Evolutionary conservation across 2,113 vertebrate genomes (phyloP).

Genomic region (Sinocyclocheilus maitianheensis): DNA sequence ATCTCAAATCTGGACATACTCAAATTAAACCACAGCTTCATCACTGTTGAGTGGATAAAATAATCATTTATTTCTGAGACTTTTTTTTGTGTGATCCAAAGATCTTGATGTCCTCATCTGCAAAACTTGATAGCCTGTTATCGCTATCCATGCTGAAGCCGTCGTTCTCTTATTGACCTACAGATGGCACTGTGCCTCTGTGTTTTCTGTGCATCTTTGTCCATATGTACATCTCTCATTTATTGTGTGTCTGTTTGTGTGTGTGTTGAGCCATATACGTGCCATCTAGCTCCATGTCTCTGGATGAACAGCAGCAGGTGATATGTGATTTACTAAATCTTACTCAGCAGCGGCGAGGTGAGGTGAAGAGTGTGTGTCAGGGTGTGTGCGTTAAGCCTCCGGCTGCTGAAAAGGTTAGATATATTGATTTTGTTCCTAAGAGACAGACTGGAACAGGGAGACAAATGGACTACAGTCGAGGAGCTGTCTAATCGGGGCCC

Average conservation of each 20-base stretch:
- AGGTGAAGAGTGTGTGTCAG: constrained; percentile 41
- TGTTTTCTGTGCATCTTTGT: neutral
- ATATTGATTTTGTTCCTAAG: constrained; percentile 53
- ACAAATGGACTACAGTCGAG: constrained; percentile 54
- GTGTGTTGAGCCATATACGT: constrained; percentile 4
- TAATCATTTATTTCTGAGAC: constrained; percentile 8
- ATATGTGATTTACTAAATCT: constrained; percentile 46
- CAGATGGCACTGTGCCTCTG: constrained; percentile 51
- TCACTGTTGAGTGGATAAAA: constrained; percentile 33
- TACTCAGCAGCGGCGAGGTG: constrained; percentile 33
- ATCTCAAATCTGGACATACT: constrained; percentile 33
- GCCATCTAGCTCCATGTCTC: constrained; percentile 29
- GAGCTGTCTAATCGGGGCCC: constrained; percentile 44
- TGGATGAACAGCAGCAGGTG: constrained; percentile 43
- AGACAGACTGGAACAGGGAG: constrained; percentile 58
- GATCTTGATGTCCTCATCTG: neutral
- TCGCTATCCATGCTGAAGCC: neutral
- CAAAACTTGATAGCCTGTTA: neutral
- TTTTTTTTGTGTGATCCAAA: neutral
- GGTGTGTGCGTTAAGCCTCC: constrained; percentile 30
- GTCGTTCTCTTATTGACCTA: neutral
- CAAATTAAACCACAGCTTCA: constrained; percentile 19
- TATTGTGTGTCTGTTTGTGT: neutral
- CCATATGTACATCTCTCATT: neutral
- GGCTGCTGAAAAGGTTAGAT: constrained; percentile 55